These are phyloP conservation scores for Chanos chanos DNA, from an alignment of 2,797 vertebrate species.

Conservation along the genomic window DNA sequence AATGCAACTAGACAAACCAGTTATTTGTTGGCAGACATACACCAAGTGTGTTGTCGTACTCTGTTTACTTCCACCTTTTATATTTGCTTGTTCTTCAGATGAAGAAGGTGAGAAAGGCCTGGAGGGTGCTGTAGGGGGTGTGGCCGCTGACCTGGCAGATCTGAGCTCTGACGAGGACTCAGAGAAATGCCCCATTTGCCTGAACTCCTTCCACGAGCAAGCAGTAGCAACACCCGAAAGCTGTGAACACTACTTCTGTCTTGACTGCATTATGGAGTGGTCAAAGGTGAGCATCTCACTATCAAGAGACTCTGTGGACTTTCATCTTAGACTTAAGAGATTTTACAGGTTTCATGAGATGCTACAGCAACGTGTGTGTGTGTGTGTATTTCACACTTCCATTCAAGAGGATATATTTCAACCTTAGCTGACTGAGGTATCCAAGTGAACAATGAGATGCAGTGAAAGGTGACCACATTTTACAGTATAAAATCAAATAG, in stretches of 20 bases:
- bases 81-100: slow-evolving; percentile 55
- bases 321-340: not conserved
- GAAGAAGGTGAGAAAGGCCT: slow-evolving; percentile 61
- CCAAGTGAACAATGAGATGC: too few relatives aligned
- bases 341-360: not conserved
- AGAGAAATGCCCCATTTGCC: slow-evolving; percentile 94
- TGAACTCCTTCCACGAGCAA: slow-evolving; percentile 88
- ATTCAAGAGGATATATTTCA: too few relatives aligned
- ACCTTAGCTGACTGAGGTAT: too few relatives aligned
- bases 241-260: slow-evolving; percentile 94
- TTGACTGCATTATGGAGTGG: slow-evolving; percentile 96
- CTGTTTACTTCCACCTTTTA: too few relatives aligned
- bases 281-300: slow-evolving; percentile 78
- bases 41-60: too few relatives aligned
- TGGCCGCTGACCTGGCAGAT: slow-evolving; percentile 18
- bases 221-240: slow-evolving; percentile 91
- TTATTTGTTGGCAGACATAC: too few relatives aligned
- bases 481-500: too few relatives aligned
- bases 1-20: too few relatives aligned
- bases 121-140: slow-evolving; percentile 47
- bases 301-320: not conserved
- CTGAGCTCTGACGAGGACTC: slow-evolving; percentile 86
- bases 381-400: not conserved
- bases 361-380: not conserved
- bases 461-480: too few relatives aligned